Evolutionary conservation across 2,797 vertebrate genomes (phyloP).

Genomic region (Alfaro cultratus): DNA sequence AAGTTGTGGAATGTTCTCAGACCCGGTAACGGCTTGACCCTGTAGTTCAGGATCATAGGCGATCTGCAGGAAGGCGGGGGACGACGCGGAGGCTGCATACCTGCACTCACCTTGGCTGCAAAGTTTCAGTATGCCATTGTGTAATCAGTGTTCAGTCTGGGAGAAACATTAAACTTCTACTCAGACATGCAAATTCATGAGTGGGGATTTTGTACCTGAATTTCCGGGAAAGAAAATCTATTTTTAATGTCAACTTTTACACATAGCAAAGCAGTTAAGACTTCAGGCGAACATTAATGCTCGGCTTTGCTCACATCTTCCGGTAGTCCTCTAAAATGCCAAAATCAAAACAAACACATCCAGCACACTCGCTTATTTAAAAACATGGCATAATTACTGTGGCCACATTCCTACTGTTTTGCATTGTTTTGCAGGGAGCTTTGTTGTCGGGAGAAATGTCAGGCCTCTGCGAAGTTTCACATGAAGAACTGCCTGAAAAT

Average conservation of each 20-base stretch:
- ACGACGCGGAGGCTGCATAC: slow-evolving; percentile 50
- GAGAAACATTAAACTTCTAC: slow-evolving; percentile 41
- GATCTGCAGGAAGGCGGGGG: slow-evolving; percentile 28
- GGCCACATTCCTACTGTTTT: slow-evolving; percentile 1
- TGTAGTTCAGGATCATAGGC: slow-evolving; percentile 75
- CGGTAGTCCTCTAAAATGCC: not conserved
- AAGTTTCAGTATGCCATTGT: slow-evolving; percentile 14
- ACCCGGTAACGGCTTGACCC: slow-evolving; percentile 69
- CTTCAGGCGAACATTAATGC: slow-evolving; percentile 37
- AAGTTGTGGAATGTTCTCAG: slow-evolving; percentile 74
- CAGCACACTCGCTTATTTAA: not conserved
- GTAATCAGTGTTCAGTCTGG: slow-evolving; percentile 15
- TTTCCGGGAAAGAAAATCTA: slow-evolving; percentile 25
- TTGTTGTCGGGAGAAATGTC: slow-evolving; percentile 8
- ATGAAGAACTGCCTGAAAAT: slow-evolving; percentile 40
- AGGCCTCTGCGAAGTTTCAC: slow-evolving; percentile 24
- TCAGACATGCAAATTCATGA: slow-evolving; percentile 9
- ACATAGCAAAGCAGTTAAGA: not conserved
- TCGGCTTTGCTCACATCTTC: slow-evolving; percentile 22
- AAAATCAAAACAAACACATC: slow-evolving; percentile 1
- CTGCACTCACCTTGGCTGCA: slow-evolving; percentile 52
- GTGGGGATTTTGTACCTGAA: not conserved
- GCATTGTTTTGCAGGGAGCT: slow-evolving; percentile 13
- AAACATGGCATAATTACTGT: not conserved
- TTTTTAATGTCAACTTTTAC: slow-evolving; percentile 10